These are phyloP conservation scores for Ditylenchus weischeri DNA, from an alignment of 2,888 invertebrate species.

Conservation along the genomic window DNA sequence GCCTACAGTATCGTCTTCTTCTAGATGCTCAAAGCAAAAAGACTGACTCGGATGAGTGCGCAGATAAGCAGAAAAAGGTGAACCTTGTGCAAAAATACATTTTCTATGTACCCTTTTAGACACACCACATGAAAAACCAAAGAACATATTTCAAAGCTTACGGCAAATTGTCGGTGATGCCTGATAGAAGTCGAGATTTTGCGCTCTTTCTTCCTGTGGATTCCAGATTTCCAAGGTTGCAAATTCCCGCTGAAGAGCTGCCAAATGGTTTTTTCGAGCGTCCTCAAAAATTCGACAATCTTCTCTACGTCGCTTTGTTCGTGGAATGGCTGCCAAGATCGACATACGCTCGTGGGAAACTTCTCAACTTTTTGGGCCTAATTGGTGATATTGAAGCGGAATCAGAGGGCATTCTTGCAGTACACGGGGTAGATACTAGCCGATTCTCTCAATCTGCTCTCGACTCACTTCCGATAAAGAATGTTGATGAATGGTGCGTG, in stretches of 20 bases:
- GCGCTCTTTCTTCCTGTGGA: conserved; percentile 75
- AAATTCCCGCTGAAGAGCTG: conserved; percentile 67
- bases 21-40: conserved; percentile 42
- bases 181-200: conserved; percentile 66
- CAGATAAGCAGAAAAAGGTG: too few relatives aligned
- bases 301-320: background rate
- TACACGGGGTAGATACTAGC: conserved; percentile 73
- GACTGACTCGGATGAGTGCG: conserved; percentile 60
- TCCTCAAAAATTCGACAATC: conserved; percentile 60
- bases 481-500: conserved; percentile 45
- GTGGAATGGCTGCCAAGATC: background rate
- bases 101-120: background rate
- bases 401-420: conserved; percentile 75
- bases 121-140: conserved; percentile 72
- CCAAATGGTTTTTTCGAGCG: conserved; percentile 64
- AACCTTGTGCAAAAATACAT: conserved; percentile 47
- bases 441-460: conserved; percentile 67
- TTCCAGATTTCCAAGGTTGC: conserved; percentile 73
- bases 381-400: conserved; percentile 76
- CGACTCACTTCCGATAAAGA: conserved; percentile 17
- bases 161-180: conserved; percentile 21
- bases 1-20: conserved; percentile 25
- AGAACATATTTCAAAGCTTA: conserved; percentile 73
- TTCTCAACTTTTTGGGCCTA: conserved; percentile 72
- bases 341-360: conserved; percentile 62